Evolutionary conservation across 1,140 invertebrate genomes (phyloP), one percentile per base, ranked within the genome.

Genomic region (Calliphora vicina): DNA sequence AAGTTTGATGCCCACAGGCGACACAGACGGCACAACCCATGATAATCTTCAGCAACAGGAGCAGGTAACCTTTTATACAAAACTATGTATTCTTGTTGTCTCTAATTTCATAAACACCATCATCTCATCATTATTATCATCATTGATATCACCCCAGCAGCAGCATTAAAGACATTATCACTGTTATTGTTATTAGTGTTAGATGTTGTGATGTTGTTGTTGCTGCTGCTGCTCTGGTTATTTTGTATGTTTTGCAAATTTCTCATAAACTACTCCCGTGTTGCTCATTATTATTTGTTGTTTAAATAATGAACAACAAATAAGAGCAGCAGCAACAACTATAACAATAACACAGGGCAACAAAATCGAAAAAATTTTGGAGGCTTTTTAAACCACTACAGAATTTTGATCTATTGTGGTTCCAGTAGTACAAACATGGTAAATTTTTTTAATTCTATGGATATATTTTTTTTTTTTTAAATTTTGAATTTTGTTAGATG

Each of bases 21-120:
- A 43, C 43, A 25, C 82, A 25, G 83, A 17, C 82, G 78, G 26
- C 43, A 25, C 81, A 13, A 27, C 29, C 20, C 42, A 45, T 50
- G 78, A 87, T 71, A 78, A 84, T 10, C 83, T 85, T 72, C 45
- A 84, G 45, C 81, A 85, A 74, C 50, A 74, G 35, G 73, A 85
- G 81, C 20, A 85, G 84, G 42, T 61, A 45, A 67, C 27, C 29
- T 71, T 61, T 35, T 78, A 13, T 78, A 35, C 35, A 35, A n/a
- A 6, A 43, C 12, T 43, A 43, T 43, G 42, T 50, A 12, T 50
- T 57, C 17, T 67, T 23, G 20, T 67, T 67, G 23, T 23, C 3
- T 67, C n/a, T 67, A 23, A 67, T 67, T 67, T 67, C 5, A 17
- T 0, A 67, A 67, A 67, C 9, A n/a, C 45, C 45, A 50, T 50